These are phyloP conservation scores for Drosophila siamana DNA, from an alignment of 2,888 invertebrate species.

Conservation along the genomic window DNA sequence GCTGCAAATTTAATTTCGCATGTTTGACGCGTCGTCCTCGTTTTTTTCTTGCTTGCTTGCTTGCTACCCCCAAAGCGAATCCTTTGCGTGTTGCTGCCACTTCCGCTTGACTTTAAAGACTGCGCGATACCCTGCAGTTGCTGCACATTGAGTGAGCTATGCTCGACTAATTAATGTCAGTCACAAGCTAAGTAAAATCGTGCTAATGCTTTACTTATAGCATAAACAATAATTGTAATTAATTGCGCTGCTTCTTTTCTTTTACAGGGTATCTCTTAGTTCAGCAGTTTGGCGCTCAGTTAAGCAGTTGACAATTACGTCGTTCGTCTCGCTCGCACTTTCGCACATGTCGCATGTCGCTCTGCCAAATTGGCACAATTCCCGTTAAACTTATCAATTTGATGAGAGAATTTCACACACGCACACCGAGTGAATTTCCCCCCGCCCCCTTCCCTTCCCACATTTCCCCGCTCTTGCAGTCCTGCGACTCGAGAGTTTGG, in stretches of 20 bases:
- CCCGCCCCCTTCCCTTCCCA: background rate
- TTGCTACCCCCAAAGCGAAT: constrained; percentile 16
- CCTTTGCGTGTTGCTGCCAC: constrained; percentile 55
- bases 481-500: constrained; percentile 44
- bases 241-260: no score
- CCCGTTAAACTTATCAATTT: constrained; percentile 79
- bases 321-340: background rate
- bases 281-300: background rate
- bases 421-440: constrained; percentile 18
- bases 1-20: constrained; percentile 74
- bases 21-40: constrained; percentile 69
- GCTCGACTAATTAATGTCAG: no score
- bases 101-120: constrained; percentile 46
- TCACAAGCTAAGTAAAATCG: no score
- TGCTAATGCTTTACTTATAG: no score
- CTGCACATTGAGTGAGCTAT: background rate
- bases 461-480: background rate
- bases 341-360: constrained; percentile 13
- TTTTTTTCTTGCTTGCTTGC: background rate
- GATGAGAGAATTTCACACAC: constrained; percentile 58
- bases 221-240: no score
- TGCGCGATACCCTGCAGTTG: constrained; percentile 24
- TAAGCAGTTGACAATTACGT: constrained; percentile 64
- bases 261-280: constrained; percentile 10
- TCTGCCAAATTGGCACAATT: constrained; percentile 77